Evolutionary conservation across 2,888 invertebrate genomes (phyloP), one percentile per base, ranked within the genome.

Genomic region (Chrysolina americana): DNA sequence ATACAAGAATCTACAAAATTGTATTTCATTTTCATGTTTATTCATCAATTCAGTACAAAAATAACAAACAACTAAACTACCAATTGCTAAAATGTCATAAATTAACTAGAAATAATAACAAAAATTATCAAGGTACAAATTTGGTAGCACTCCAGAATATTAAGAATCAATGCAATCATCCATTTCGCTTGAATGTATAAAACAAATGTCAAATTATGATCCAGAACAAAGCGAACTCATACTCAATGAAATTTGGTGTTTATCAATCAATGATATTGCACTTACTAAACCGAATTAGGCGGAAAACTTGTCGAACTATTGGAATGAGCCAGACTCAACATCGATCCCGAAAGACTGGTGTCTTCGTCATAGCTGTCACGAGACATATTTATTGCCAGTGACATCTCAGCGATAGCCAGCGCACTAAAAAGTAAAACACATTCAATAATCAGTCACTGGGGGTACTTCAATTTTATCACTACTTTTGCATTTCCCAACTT

Each of bases 261-360:
- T 66, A 73, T 63, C 69, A 23, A 73, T 73, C 76, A 76, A 71
- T 76, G 73, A 76, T 70, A 74, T 76, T 74, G 75, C 74, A 77
- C 71, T 77, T 78, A 80, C 83, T 83, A 85, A 77, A 84, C 84
- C 19, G 85, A 84, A 78, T 80, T 82, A 87, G 95, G 94, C 85
- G 95, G 95, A 90, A 96, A 96, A 90, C 95, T 95, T 86, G 95
- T 95, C 85, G 96, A 96, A 89, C 96, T 97, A 92, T 96, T 96
- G 92, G 96, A 96, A 91, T 96, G 96, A 81, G 96, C 96, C 89
- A 98, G 92, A 90, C 97, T 97, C 86, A 96, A 91, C 95, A 97
- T 96, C 83, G 97, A 97, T 85, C 98, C 98, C 75, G 97, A 96
- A 83, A 97, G 92, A 86, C 96, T 96, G 86, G 94, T 94, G 88